phyloP scores from a whole-genome alignment of 2,888 invertebrate species.

The Brachypterus glaber region DNA sequence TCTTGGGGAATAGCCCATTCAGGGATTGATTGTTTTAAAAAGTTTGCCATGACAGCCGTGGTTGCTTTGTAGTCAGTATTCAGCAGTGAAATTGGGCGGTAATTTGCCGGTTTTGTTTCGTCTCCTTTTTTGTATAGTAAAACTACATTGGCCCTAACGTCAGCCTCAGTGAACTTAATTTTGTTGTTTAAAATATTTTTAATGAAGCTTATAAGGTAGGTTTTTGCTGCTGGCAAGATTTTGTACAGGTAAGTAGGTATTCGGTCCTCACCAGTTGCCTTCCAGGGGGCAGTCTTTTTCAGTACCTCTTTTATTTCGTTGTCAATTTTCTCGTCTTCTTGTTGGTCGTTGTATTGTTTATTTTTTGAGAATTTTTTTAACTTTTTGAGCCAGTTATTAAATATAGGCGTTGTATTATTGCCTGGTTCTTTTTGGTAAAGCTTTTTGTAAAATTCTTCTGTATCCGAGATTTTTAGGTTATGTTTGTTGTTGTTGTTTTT shows the following conservation, averaged over 20 bases:
- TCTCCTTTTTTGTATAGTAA: constrained; percentile 26
- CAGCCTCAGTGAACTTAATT: not conserved
- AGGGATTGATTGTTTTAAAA: constrained; percentile 7
- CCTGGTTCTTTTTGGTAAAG: constrained; percentile 6
- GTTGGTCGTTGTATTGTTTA: constrained; percentile 6
- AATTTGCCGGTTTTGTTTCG: constrained; percentile 20
- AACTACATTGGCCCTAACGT: constrained; percentile 20
- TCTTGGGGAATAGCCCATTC: constrained; percentile 15
- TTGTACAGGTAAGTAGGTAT: too few relatives aligned
- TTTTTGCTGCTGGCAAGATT: constrained; percentile 11
- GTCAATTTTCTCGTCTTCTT: constrained; percentile 5
- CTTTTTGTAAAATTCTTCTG: constrained; percentile 5
- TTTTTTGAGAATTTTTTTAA: constrained; percentile 5
- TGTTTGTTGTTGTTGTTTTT: too few relatives aligned
- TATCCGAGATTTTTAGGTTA: too few relatives aligned
- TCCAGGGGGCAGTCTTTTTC: too few relatives aligned
- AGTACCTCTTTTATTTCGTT: too few relatives aligned
- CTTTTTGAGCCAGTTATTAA: constrained; percentile 12
- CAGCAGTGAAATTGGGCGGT: constrained; percentile 26
- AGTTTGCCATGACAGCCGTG: constrained; percentile 14
- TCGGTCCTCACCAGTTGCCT: too few relatives aligned
- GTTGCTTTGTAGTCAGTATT: too few relatives aligned
- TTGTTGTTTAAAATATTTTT: constrained; percentile 1
- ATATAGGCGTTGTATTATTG: too few relatives aligned
- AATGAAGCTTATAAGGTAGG: constrained; percentile 9